Conservation (phyloP, 2,797 vertebrate species). For the Pampus argenteus region DNA sequence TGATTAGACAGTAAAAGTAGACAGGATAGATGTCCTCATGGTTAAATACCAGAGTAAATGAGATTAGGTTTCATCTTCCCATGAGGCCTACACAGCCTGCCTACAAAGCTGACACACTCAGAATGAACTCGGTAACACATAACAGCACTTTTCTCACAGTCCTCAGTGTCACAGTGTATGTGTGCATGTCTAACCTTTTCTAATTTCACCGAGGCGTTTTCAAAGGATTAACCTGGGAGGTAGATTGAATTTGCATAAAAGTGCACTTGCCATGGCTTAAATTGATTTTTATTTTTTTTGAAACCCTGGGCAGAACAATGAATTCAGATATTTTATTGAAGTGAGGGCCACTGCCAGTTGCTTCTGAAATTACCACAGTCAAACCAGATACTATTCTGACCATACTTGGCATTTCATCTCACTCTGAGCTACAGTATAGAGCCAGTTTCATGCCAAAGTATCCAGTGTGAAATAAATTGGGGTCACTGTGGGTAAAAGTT, state of each 20-base stretch:
- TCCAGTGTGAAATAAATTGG: not conserved
- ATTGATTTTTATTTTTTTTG: slow-evolving; percentile 57
- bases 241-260: slow-evolving; percentile 33
- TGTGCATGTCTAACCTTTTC: slow-evolving; percentile 21
- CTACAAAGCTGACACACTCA: slow-evolving; percentile 44
- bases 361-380: not conserved
- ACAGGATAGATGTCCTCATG: slow-evolving; percentile 52
- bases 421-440: not conserved
- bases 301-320: slow-evolving; percentile 37
- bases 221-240: slow-evolving; percentile 42
- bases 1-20: slow-evolving; percentile 55
- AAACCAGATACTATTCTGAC: not conserved
- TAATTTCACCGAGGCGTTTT: slow-evolving; percentile 48
- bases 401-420: not conserved
- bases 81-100: slow-evolving; percentile 45
- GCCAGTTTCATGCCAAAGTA: slow-evolving; percentile 2
- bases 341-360: not conserved
- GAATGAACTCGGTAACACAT: slow-evolving; percentile 38
- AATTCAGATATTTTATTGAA: slow-evolving; percentile 25
- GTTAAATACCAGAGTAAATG: slow-evolving; percentile 75
- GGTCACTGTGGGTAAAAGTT: not conserved
- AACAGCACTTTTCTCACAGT: slow-evolving; percentile 24
- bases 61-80: slow-evolving; percentile 67
- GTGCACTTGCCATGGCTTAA: slow-evolving; percentile 12
- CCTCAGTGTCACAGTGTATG: slow-evolving; percentile 12